phyloP scores from a whole-genome alignment of 2,797 vertebrate species.

The Nasua narica region DNA sequence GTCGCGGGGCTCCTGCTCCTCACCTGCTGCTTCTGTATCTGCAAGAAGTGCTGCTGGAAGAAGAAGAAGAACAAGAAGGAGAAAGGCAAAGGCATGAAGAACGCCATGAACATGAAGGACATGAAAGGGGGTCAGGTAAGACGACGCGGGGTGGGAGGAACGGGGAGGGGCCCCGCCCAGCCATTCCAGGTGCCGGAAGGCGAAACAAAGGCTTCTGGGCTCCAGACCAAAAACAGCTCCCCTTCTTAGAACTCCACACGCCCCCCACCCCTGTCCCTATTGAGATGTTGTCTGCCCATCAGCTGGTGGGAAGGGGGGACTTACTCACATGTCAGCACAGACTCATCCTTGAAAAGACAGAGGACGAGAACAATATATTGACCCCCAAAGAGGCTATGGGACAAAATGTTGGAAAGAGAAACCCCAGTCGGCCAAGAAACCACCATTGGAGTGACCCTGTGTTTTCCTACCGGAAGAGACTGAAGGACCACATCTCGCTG shows the following conservation, averaged over 20 bases:
- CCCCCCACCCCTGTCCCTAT: accelerated
- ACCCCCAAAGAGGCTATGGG: not conserved
- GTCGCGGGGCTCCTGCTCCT: conserved; percentile 94
- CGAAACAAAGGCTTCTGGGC: not conserved
- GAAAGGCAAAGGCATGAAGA: conserved; percentile 93
- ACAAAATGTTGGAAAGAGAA: not conserved
- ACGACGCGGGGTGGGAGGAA: not conserved
- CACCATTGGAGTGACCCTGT: not conserved
- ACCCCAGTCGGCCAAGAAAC: not conserved
- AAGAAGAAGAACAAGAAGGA: conserved; percentile 98
- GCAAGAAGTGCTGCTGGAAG: conserved; percentile 99
- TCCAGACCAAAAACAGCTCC: not conserved
- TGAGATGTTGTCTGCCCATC: accelerated
- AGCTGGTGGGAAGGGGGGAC: accelerated
- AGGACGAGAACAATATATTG: not conserved
- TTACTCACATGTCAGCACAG: accelerated
- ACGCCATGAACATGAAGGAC: conserved; percentile 90
- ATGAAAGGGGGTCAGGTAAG: conserved; percentile 91
- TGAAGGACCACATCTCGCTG: not conserved
- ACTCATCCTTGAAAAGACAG: not conserved
- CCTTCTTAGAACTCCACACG: accelerated
- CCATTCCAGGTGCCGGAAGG: not conserved
- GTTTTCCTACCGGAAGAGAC: not conserved
- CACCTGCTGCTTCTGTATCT: conserved; percentile 98
- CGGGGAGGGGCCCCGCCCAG: not conserved